Conservation (phyloP, 2,888 invertebrate species). For the Synanthedon tipuliformis region DNA sequence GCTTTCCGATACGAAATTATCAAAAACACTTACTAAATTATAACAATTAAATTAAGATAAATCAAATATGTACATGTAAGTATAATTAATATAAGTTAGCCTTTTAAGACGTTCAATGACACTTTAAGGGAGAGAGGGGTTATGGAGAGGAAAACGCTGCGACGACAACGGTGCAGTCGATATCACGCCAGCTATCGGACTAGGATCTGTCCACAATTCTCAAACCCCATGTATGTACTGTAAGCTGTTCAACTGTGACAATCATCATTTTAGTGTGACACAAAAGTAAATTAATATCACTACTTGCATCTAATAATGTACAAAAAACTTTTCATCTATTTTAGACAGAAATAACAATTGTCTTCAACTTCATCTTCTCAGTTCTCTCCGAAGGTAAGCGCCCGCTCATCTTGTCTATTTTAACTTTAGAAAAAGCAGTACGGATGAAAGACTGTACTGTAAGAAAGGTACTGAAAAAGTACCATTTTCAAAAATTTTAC, state of each 20-base stretch:
- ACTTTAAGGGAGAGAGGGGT: slow-evolving; percentile 25
- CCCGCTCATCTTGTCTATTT: too few relatives aligned
- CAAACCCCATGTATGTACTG: slow-evolving; percentile 17
- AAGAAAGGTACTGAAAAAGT: too few relatives aligned
- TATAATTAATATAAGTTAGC: slow-evolving; percentile 26
- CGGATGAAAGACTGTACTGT: too few relatives aligned
- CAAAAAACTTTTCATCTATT: too few relatives aligned
- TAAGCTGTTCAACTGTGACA: slow-evolving; percentile 12
- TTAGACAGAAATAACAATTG: too few relatives aligned
- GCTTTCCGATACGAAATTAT: neutral
- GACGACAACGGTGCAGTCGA: slow-evolving; percentile 40
- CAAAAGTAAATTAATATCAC: neutral
- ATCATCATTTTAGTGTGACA: slow-evolving; percentile 13
- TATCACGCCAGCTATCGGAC: slow-evolving; percentile 53
- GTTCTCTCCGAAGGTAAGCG: too few relatives aligned
- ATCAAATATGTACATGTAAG: too few relatives aligned
- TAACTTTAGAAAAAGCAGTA: too few relatives aligned
- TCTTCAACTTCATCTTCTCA: too few relatives aligned
- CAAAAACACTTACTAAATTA: neutral
- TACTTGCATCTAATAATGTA: too few relatives aligned
- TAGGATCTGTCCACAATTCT: slow-evolving; percentile 52
- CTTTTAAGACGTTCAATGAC: slow-evolving; percentile 56
- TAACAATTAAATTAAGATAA: neutral
- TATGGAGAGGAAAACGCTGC: slow-evolving; percentile 27
- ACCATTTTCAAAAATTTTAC: too few relatives aligned